These are phyloP conservation scores for Acrobasis consociella DNA, from an alignment of 2,888 invertebrate species.

Conservation along the genomic window DNA sequence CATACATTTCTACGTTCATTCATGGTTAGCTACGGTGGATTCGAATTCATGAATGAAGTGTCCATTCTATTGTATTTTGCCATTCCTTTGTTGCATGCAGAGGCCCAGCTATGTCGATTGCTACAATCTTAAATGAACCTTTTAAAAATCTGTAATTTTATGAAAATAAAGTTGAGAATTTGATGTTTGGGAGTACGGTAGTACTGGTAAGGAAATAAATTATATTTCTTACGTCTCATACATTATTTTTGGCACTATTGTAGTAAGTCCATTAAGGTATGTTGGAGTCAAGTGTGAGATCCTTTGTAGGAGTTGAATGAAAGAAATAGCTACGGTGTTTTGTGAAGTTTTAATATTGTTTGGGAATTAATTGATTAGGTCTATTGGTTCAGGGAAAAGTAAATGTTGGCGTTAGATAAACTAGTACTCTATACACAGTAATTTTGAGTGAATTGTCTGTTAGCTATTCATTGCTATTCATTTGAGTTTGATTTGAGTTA, in stretches of 20 bases:
- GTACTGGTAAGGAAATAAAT: constrained; percentile 6
- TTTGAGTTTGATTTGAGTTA: too few relatives aligned
- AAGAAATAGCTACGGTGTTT: constrained; percentile 1
- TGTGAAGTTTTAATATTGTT: not conserved
- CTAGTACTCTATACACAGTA: too few relatives aligned
- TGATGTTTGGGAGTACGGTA: not conserved
- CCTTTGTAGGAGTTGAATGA: constrained; percentile 11
- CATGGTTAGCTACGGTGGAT: constrained; percentile 54
- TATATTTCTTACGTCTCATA: constrained; percentile 23
- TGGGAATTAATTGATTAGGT: constrained; percentile 6
- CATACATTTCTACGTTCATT: constrained; percentile 62
- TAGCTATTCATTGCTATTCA: too few relatives aligned
- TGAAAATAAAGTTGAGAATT: constrained; percentile 4
- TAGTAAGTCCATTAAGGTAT: constrained; percentile 48
- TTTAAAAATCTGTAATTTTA: not conserved
- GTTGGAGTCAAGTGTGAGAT: constrained; percentile 17
- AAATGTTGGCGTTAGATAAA: too few relatives aligned
- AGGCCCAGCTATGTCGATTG: constrained; percentile 43
- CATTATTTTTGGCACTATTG: constrained; percentile 44
- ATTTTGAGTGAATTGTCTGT: too few relatives aligned
- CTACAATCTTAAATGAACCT: not conserved
- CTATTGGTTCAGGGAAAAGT: not conserved
- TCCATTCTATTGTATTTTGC: constrained; percentile 46
- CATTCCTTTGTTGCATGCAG: constrained; percentile 39
- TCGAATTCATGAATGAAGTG: constrained; percentile 52